Conservation (phyloP, 2,888 invertebrate genomes). For the Xestia rhomboidea region DNA sequence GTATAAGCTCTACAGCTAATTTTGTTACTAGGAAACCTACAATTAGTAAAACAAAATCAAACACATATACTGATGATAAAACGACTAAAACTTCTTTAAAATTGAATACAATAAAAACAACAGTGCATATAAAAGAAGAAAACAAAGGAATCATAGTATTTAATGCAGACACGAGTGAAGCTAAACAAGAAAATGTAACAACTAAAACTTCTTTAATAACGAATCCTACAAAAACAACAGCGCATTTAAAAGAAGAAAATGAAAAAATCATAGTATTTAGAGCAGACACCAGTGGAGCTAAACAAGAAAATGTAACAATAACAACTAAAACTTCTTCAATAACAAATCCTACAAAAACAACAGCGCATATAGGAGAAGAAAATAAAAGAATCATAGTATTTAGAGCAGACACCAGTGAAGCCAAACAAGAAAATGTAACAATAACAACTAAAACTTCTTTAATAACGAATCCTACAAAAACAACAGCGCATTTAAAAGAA, state of each 20-base stretch:
- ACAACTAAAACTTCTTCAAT: neutral
- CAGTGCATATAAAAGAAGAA: neutral
- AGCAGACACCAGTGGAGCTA: no score
- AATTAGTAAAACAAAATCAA: neutral
- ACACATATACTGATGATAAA: neutral
- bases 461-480: no score
- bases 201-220: neutral
- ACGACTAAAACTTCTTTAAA: neutral
- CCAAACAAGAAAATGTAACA: neutral
- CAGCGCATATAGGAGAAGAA: neutral
- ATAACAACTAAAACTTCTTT: no score
- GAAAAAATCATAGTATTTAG: no score
- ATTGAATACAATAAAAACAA: neutral
- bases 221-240: neutral
- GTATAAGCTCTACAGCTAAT: neutral
- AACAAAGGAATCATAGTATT: neutral
- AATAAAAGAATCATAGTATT: neutral
- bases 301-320: no score
- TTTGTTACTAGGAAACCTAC: neutral
- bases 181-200: neutral
- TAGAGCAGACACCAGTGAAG: neutral
- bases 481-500: no score
- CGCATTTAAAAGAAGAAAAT: neutral
- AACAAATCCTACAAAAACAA: neutral
- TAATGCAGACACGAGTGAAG: neutral